Evolutionary conservation across 1,140 invertebrate genomes (phyloP), one percentile per base, ranked within the genome.

Genomic region (Ostrea edulis): DNA sequence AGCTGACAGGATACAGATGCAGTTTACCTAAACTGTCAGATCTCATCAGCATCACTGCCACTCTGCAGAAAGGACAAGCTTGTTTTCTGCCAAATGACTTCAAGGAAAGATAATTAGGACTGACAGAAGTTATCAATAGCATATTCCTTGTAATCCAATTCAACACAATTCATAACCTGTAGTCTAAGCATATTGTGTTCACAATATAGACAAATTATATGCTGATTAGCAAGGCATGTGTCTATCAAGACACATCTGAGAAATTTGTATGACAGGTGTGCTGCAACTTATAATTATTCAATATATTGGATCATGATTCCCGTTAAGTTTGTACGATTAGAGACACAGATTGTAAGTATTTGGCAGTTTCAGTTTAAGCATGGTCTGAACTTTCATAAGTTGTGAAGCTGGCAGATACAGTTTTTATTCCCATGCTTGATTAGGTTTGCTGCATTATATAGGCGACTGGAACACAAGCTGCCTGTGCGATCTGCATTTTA

Each of bases 11-110:
- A 77, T 77, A 77, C 68, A 77, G 68, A 77, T 77, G 68, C 68
- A 77, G 68, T 77, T 77, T 77, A 77, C 68, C 68, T 25, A 77
- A 77, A 9, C 68, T 77, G 68, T 77, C 68, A 77, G 68, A 77
- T 77, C 68, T 14, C 68, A 77, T 77, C 68, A 77, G 25, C 68
- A 35, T 35, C 14, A 77, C 22, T 14, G 68, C 29, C 35, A 9
- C 25, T 35, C 68, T 11, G 8, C 25, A 77, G 68, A 77, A 77
- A 77, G 68, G 68, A 77, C 68, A 77, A 77, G 68, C 68, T 77
- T 77, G 68, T 77, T 77, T 77, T 77, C 68, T 77, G 68, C 68
- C 68, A 35, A 77, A 25, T 77, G 68, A 77, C 68, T 77, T 77
- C 68, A 77, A 25, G 22, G 68, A 25, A 77, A 17, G 68, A 77